Percentiles rank a stretch among this genome's conserved stretches.
phyloP scores from a whole-genome alignment of 2,113 vertebrate species.

The Uropsilus gracilis region DNA sequence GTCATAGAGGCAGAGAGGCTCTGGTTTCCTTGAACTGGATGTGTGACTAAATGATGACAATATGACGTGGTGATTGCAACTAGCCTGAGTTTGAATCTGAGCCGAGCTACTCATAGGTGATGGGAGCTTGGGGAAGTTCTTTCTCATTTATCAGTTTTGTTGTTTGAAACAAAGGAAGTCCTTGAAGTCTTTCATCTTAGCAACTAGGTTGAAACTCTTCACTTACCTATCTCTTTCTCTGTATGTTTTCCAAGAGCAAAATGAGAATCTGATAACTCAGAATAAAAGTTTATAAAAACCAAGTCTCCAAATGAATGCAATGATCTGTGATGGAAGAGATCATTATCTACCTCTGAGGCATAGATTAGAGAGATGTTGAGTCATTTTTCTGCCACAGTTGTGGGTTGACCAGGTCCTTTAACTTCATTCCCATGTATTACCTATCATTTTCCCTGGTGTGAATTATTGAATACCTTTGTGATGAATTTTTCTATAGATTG shows the following conservation, averaged over 20 bases:
- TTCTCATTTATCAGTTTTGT: not conserved
- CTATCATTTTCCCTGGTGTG: not conserved
- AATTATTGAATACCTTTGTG: slow-evolving; percentile 21
- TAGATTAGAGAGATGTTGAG: not conserved
- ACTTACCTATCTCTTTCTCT: not conserved
- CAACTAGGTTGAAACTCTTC: not conserved
- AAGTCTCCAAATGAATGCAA: not conserved
- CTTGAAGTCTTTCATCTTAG: not conserved
- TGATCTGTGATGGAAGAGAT: not conserved
- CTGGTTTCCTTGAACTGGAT: not conserved
- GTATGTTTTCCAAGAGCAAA: not conserved
- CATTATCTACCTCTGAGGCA: not conserved
- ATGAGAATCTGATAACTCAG: not conserved
- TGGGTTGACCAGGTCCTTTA: not conserved
- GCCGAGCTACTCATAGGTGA: not conserved
- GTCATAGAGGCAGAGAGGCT: not conserved
- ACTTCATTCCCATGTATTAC: not conserved
- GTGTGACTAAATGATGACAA: not conserved
- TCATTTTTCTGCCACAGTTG: not conserved
- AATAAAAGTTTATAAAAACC: not conserved
- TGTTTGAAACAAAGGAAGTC: not conserved
- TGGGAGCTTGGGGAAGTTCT: not conserved
- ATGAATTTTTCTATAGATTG: not conserved
- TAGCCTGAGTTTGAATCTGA: not conserved
- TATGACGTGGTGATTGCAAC: not conserved